A percentile compares a stretch with the other conserved stretches of the same genome.
These are phyloP conservation scores for Nebria brevicollis DNA, from an alignment of 2,888 invertebrate species.

Conservation along the genomic window DNA sequence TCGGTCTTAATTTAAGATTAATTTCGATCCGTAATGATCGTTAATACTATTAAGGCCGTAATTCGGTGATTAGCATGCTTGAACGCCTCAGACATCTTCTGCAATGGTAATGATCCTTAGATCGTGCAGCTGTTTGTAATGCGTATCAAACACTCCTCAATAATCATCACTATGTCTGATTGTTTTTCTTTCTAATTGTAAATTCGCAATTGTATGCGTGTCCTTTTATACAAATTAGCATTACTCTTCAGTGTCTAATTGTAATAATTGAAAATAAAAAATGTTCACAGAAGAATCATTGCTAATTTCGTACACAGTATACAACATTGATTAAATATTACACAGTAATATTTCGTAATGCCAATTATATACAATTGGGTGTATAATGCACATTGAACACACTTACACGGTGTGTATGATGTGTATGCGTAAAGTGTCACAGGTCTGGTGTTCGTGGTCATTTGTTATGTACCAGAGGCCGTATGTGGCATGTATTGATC, in stretches of 20 bases:
- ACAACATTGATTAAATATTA: too few relatives aligned
- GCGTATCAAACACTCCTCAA: background rate
- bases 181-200: background rate
- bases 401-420: background rate
- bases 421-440: background rate
- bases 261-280: too few relatives aligned
- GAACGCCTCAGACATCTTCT: slow-evolving; percentile 9
- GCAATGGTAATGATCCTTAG: slow-evolving; percentile 14
- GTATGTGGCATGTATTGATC: slow-evolving; percentile 29
- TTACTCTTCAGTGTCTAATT: too few relatives aligned
- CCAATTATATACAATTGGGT: too few relatives aligned
- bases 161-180: background rate
- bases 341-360: too few relatives aligned
- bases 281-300: too few relatives aligned
- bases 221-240: too few relatives aligned
- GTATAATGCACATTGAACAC: background rate
- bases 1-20: slow-evolving; percentile 42
- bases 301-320: too few relatives aligned
- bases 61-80: slow-evolving; percentile 35
- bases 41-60: slow-evolving; percentile 37
- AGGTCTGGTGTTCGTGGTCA: slow-evolving; percentile 15
- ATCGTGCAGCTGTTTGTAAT: background rate
- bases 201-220: too few relatives aligned
- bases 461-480: slow-evolving; percentile 31
- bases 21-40: slow-evolving; percentile 37